Percentiles rank a stretch among this genome's conserved stretches.
Conservation (phyloP, 2,113 vertebrate species). For the Engystomops pustulosus region DNA sequence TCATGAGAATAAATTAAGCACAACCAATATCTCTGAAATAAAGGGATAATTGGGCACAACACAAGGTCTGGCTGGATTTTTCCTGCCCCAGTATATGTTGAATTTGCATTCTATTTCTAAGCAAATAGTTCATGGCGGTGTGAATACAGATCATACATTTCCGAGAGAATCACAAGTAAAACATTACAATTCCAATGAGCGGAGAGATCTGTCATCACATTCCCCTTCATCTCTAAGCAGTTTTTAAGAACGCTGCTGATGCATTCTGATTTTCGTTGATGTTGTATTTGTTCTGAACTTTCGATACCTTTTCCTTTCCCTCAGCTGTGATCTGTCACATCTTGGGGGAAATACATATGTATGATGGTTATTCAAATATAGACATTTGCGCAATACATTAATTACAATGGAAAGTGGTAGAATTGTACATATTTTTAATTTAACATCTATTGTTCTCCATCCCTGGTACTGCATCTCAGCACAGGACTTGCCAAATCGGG, state of each 20-base stretch:
- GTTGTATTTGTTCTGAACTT: background rate
- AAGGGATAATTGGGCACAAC: constrained; percentile 20
- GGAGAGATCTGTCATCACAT: background rate
- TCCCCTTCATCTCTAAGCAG: constrained; percentile 12
- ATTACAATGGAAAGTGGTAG: background rate
- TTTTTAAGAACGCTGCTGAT: constrained; percentile 19
- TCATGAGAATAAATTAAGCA: constrained; percentile 16
- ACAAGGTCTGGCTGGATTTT: constrained; percentile 6
- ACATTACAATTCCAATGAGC: constrained; percentile 24
- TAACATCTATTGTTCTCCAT: too few relatives aligned
- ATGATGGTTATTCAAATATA: background rate
- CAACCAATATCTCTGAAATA: background rate
- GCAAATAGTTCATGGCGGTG: background rate
- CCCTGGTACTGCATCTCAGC: too few relatives aligned
- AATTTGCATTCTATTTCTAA: constrained; percentile 24
- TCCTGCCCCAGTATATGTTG: background rate
- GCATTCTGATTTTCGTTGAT: constrained; percentile 6
- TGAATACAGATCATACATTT: constrained; percentile 34
- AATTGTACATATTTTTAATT: too few relatives aligned
- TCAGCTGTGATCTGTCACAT: background rate
- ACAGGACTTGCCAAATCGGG: too few relatives aligned
- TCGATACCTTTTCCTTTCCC: background rate
- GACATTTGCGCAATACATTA: too few relatives aligned
- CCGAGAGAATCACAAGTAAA: background rate
- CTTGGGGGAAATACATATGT: background rate